Percentiles rank a stretch among this genome's conserved stretches.
These are phyloP conservation scores for Enteromius radiatus DNA, from an alignment of 2,797 vertebrate genomes.

Conservation along the genomic window DNA sequence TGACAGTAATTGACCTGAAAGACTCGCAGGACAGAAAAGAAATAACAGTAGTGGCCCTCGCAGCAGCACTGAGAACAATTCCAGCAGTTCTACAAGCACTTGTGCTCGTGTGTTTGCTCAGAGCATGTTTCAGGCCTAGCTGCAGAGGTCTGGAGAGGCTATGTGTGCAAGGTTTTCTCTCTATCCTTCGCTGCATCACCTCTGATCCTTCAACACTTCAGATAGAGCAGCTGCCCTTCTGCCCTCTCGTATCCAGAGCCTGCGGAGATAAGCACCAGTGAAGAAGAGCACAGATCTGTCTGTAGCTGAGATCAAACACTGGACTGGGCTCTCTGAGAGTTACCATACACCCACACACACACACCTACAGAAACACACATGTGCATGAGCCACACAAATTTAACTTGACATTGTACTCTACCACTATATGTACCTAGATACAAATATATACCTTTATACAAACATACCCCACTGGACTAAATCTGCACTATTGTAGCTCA, in stretches of 20 bases:
- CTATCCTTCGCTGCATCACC: constrained; percentile 10
- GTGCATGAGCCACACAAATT: neutral
- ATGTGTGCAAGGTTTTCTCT: neutral
- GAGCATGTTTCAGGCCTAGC: neutral
- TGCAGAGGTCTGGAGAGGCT: neutral
- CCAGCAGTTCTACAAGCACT: neutral
- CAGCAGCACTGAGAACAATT: neutral
- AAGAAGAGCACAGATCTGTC: constrained; percentile 13
- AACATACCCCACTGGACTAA: neutral
- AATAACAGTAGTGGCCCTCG: neutral
- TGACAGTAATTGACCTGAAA: neutral
- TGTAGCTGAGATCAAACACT: constrained; percentile 28
- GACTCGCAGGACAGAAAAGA: neutral
- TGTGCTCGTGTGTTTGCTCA: neutral
- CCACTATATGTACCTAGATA: neutral
- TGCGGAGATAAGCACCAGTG: neutral
- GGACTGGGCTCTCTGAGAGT: neutral
- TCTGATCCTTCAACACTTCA: constrained; percentile 26
- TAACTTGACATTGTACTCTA: neutral
- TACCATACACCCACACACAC: neutral
- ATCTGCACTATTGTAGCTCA: neutral
- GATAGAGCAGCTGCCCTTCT: constrained; percentile 41
- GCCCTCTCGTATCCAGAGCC: constrained; percentile 21
- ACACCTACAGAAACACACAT: neutral
- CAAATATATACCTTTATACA: neutral